Percentiles rank a stretch among this genome's conserved stretches.
Evolutionary conservation across 1,140 invertebrate genomes (phyloP).

Genomic region (Aphis gossypii): DNA sequence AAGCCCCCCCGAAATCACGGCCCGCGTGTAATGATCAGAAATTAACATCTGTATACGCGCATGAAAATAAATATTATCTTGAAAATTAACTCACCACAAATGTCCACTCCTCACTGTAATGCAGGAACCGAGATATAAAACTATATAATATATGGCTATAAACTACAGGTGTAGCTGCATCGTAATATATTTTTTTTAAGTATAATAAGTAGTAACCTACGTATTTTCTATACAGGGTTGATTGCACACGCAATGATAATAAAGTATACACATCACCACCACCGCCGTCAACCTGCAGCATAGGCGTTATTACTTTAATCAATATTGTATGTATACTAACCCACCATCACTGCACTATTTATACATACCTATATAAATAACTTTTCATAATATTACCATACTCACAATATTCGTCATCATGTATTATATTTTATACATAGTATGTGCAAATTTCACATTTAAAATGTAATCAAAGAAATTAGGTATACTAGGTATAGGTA

Average conservation of each 20-base stretch:
- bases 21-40: not conserved
- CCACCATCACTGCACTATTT: not conserved
- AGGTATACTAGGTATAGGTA: too few relatives aligned
- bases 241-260: slow-evolving; percentile 7
- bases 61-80: not conserved
- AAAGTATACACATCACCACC: not conserved
- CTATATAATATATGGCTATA: not conserved
- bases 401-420: not conserved
- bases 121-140: not conserved
- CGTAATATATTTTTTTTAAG: not conserved
- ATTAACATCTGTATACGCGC: not conserved
- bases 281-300: not conserved
- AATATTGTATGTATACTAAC: not conserved
- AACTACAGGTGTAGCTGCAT: not conserved
- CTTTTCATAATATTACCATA: not conserved
- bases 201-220: not conserved
- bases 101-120: not conserved
- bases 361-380: not conserved
- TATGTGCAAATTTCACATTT: not conserved
- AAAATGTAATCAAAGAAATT: too few relatives aligned
- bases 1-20: not conserved
- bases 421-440: too few relatives aligned
- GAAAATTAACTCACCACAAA: not conserved
- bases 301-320: not conserved
- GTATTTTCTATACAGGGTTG: not conserved